Base-by-base conservation (phyloP, 1,140 invertebrate species). In the Caerostris darwini region DNA sequence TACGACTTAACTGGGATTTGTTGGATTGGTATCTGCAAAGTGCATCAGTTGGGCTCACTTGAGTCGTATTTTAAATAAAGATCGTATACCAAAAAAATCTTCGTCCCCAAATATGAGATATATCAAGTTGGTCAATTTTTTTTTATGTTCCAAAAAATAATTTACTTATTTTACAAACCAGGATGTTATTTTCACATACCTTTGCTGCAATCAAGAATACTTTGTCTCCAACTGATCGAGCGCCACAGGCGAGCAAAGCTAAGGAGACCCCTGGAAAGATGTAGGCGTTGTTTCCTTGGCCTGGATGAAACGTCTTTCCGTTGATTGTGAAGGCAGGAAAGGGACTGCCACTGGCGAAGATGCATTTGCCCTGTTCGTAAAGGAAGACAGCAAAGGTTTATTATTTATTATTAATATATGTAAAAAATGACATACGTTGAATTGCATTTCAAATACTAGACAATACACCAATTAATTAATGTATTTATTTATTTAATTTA, bases 191-290 rank as follows among this genome's bases (percentile, higher is more conserved):
- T 53, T 85, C 14, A 88, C 50, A 95, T 95, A 98, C 97, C 96
- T 98, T 97, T 53, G 99, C 98, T 19, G 99, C 98, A 86, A 98
- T 97, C 5, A 99, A 96, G 96, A 99, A 99, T 95, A 99, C 97
- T 95, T 98, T 97, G 95, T 99, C 98, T 1, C 97, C 97, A 95
- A 99, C 99, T 95, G 98, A 98, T 95, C 98, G 98, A 8, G 98
- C 98, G 64, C 98, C 97, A 87, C 94, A 95, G 58, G 90, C 95
- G 71, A 99, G 98, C 17, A 99, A 98, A 34, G 98, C 99, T 5
- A 99, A 96, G 50, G 98, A 98, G 1, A 99, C 97, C 54, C 98
- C 98, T 3, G 99, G 99, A 96, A 99, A 99, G 94, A 99, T 99
- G 96, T 99, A 99, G 0, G 99, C 98, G 96, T 99, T 99, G 96